Evolutionary conservation across 1,140 invertebrate genomes (phyloP).

Genomic region (Saccostrea glomerata): DNA sequence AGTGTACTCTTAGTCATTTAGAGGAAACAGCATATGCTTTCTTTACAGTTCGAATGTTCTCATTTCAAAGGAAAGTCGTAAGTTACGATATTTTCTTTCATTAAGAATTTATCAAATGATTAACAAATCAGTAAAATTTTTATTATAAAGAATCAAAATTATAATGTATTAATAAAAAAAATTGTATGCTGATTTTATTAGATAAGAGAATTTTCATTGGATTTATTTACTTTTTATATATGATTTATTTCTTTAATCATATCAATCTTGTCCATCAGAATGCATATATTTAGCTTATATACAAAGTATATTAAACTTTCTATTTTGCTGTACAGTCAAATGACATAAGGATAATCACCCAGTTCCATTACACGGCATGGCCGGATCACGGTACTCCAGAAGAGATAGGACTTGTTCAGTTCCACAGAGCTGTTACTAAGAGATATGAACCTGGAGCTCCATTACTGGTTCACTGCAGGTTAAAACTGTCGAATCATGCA

Average conservation of each 20-base stretch:
- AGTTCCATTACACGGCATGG: slow-evolving; percentile 98
- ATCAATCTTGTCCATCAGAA: not conserved
- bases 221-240: too few relatives aligned
- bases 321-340: not conserved
- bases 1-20: not conserved
- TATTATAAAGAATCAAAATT: not conserved
- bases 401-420: slow-evolving; percentile 49
- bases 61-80: not conserved
- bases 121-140: not conserved
- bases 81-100: too few relatives aligned
- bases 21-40: not conserved
- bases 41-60: not conserved
- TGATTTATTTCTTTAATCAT: too few relatives aligned
- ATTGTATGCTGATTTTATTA: not conserved
- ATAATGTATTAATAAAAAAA: too few relatives aligned
- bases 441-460: not conserved
- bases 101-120: too few relatives aligned
- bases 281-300: not conserved
- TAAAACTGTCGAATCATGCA: too few relatives aligned
- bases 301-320: too few relatives aligned
- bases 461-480: not conserved
- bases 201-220: not conserved
- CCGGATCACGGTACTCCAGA: too few relatives aligned
- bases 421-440: slow-evolving; percentile 18
- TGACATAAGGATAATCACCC: slow-evolving; percentile 76